These are phyloP conservation scores for Petrocephalus microphthalmus DNA, from an alignment of 2,113 vertebrate species.

Conservation along the genomic window DNA sequence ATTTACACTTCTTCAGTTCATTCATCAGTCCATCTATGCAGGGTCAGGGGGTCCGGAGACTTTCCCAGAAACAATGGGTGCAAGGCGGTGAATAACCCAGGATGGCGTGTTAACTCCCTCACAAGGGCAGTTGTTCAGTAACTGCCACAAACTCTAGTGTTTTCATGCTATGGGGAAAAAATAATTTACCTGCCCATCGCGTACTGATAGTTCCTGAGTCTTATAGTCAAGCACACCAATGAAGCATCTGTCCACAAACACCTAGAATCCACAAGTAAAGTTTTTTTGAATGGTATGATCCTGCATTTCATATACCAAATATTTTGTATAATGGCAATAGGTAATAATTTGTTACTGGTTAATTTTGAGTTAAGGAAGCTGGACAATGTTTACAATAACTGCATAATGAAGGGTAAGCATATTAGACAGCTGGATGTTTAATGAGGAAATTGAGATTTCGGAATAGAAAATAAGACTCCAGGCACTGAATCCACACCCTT, in stretches of 20 bases:
- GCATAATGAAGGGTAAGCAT: background rate
- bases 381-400: background rate
- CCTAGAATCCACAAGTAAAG: constrained; percentile 54
- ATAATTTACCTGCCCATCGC: constrained; percentile 62
- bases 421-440: background rate
- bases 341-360: background rate
- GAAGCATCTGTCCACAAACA: constrained; percentile 72
- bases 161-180: background rate
- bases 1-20: background rate
- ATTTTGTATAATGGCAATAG: background rate
- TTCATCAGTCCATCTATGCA: background rate
- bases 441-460: background rate
- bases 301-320: background rate
- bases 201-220: constrained; percentile 59
- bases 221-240: constrained; percentile 76
- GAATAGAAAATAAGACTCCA: background rate
- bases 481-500: background rate
- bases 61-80: background rate
- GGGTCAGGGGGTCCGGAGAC: background rate
- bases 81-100: background rate
- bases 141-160: background rate
- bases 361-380: background rate
- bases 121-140: background rate
- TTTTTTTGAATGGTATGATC: background rate
- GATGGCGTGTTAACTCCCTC: background rate